Conservation (phyloP, 2,797 vertebrate species). For the Selene dorsalis region DNA sequence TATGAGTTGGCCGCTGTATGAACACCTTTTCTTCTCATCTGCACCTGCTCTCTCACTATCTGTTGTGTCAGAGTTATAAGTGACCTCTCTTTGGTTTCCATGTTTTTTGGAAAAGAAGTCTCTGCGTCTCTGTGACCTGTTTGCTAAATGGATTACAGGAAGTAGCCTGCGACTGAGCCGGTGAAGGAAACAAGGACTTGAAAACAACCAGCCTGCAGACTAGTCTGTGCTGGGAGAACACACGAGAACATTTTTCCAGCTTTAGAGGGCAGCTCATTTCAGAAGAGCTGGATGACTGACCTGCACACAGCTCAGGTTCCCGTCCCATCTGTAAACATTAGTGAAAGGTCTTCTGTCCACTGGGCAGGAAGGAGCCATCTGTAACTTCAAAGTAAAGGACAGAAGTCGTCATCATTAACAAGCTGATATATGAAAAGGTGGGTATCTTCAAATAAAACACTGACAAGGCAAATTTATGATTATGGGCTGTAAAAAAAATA, state of each 20-base stretch:
- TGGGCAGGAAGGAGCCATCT: conserved; percentile 92
- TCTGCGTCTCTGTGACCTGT: too few species aligned
- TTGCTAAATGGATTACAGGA: too few species aligned
- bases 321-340: conserved; percentile 87
- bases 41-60: too few species aligned
- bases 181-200: neutral
- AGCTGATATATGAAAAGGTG: too few species aligned
- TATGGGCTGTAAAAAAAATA: neutral
- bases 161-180: too few species aligned
- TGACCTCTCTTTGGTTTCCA: too few species aligned
- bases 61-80: too few species aligned
- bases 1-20: too few species aligned
- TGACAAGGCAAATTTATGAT: neutral
- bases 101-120: too few species aligned
- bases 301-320: conserved; percentile 85
- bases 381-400: conserved; percentile 65
- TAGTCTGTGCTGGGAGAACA: too few species aligned
- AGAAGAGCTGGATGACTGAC: conserved; percentile 72
- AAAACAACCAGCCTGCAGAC: neutral
- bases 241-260: too few species aligned
- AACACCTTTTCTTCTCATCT: too few species aligned
- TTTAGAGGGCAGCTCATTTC: neutral
- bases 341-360: conserved; percentile 93
- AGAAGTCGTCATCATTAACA: conserved; percentile 4
- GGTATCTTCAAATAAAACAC: neutral